Evolutionary conservation across 2,797 vertebrate species (phyloP), one percentile per base, ranked within the genome.

Genomic region (Pipistrellus nathusii): DNA sequence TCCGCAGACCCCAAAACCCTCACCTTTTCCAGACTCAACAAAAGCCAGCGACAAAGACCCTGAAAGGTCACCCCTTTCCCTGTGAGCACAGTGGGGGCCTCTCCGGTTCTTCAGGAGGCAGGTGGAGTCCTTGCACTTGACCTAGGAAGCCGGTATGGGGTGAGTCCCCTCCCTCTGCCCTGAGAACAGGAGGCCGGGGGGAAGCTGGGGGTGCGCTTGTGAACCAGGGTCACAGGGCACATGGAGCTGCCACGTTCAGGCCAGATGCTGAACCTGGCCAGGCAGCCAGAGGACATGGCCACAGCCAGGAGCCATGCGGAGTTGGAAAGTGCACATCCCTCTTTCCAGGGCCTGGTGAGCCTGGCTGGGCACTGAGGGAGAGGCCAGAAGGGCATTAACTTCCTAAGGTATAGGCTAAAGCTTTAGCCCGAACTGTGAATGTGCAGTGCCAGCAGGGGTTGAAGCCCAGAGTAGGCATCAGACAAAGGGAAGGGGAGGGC

Each of bases 11-110:
- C 57, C 87, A 44, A 94, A 91, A 77, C 1, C 62, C 84, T 87
- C 55, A 10, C 78, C 75, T 44, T 82, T 90, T 93, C 85, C 90
- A 77, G 78, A 90, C 62, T 87, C 80, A 68, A 91, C 62, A 77
- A 71, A 57, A 95, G 77, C 77, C 73, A 71, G 27, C n/a, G 44
- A 62, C 6, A 12, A 55, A 87, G 73, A 72, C 21, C 77, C 64
- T 30, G 62, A 78, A 84, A 75, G 72, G 25, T 35, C 59, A 32
- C 48, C 32, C 44, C 46, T 11, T 82, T 55, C 48, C n/a, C 64
- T 6, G 5, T 21, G 55, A 85, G 51, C 30, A 51, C 53, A 59
- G 48, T 6, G 4, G 21, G 32, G 35, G 8, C 53, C 83, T 66
- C 55, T 72, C 11, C 1, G 8, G n/a, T 71, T 55, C n/a, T 66